Evolutionary conservation across 2,113 vertebrate genomes (phyloP).

Genomic region (Panthera tigris): DNA sequence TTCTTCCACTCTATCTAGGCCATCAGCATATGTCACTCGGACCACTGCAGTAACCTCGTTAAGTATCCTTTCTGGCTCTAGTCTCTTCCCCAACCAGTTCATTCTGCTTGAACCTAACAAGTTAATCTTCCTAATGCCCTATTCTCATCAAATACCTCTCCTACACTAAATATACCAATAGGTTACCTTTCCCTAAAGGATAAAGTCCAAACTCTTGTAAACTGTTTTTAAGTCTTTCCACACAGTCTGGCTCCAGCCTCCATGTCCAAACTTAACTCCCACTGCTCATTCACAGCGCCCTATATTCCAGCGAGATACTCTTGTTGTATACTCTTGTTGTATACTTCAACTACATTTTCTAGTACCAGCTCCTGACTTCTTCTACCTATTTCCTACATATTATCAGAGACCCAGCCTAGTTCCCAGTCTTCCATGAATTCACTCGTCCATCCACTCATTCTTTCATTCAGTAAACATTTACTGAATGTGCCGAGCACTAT

Average conservation of each 20-base stretch:
- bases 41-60: neutral
- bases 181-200: neutral
- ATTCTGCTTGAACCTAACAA: neutral
- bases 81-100: neutral
- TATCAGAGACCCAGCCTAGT: neutral
- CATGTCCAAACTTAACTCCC: neutral
- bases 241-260: neutral
- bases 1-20: neutral
- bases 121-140: neutral
- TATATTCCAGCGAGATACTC: neutral
- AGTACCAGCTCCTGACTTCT: neutral
- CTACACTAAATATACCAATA: neutral
- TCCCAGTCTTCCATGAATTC: neutral
- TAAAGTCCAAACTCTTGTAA: slow-evolving; percentile 7
- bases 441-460: neutral
- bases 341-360: neutral
- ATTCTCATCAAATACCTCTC: neutral
- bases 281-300: neutral
- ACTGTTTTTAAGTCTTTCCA: neutral
- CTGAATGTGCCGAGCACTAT: neutral
- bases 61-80: neutral
- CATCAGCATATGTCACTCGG: neutral
- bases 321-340: neutral
- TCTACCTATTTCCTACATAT: neutral
- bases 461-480: neutral